Evolutionary conservation across 2,888 invertebrate genomes (phyloP).

Genomic region (Lumbricus terrestris): DNA sequence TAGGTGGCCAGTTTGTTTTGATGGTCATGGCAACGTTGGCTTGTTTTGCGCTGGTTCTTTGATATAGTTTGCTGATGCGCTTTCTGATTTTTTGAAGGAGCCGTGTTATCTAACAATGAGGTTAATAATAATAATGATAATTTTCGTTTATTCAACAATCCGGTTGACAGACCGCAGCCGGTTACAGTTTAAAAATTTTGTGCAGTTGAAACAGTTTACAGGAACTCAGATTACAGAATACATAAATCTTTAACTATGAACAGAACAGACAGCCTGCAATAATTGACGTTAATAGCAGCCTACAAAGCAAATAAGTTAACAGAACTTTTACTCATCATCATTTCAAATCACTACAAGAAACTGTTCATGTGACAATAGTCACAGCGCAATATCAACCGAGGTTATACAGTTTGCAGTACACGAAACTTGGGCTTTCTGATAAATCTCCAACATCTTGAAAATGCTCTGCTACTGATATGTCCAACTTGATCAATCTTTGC

Average conservation of each 20-base stretch:
- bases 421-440: constrained; percentile 3
- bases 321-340: neutral
- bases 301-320: constrained; percentile 3
- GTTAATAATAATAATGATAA: too few species aligned
- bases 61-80: neutral
- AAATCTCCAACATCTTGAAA: neutral
- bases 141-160: too few species aligned
- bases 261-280: too few species aligned
- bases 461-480: neutral
- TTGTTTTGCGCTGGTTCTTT: neutral
- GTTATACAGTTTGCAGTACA: neutral
- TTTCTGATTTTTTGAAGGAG: neutral
- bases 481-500: neutral
- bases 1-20: neutral
- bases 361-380: neutral
- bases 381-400: neutral
- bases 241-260: too few species aligned
- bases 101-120: neutral
- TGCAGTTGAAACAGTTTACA: too few species aligned
- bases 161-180: too few species aligned
- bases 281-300: too few species aligned
- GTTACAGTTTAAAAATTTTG: too few species aligned
- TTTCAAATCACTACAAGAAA: neutral
- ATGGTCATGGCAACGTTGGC: neutral
- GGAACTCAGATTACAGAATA: too few species aligned